These are phyloP conservation scores for Himalopsyche phryganea DNA, from an alignment of 1,140 invertebrate species.

Conservation along the genomic window DNA sequence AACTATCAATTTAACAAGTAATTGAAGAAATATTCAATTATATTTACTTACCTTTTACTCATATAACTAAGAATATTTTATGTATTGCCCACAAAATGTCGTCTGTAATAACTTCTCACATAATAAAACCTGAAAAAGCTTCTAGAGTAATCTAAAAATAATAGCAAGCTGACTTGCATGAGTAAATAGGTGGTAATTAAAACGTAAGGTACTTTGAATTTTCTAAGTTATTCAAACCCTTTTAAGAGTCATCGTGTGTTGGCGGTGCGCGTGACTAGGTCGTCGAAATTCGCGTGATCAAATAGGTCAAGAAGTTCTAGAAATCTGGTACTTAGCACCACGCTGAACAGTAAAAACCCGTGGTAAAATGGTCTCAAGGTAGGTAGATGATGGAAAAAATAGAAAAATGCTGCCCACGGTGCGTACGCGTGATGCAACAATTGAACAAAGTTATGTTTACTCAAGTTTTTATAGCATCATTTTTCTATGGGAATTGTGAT, in stretches of 20 bases:
- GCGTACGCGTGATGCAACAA: conserved; percentile 17
- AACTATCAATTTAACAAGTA: neutral
- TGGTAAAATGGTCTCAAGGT: conserved; percentile 1
- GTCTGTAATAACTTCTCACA: neutral
- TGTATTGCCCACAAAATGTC: neutral
- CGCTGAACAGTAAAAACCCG: conserved; percentile 10
- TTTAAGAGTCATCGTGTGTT: conserved; percentile 8
- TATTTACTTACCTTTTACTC: neutral
- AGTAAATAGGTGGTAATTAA: too few relatives aligned
- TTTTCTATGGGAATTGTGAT: neutral
- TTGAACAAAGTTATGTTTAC: neutral
- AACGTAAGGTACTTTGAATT: neutral
- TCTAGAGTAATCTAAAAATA: too few relatives aligned
- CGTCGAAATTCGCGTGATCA: conserved; percentile 33
- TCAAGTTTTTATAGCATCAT: neutral
- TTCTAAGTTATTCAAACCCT: conserved; percentile 14
- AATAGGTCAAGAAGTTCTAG: conserved; percentile 32
- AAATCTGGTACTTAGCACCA: conserved; percentile 21
- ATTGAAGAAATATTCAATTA: neutral
- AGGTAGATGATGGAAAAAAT: conserved; percentile 11
- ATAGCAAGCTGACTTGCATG: too few relatives aligned
- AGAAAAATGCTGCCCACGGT: conserved; percentile 17
- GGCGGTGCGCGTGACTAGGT: conserved; percentile 17
- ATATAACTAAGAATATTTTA: too few relatives aligned
- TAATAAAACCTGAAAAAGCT: too few relatives aligned